phyloP scores from a whole-genome alignment of 2,113 vertebrate genomes.

The Verasper variegatus region DNA sequence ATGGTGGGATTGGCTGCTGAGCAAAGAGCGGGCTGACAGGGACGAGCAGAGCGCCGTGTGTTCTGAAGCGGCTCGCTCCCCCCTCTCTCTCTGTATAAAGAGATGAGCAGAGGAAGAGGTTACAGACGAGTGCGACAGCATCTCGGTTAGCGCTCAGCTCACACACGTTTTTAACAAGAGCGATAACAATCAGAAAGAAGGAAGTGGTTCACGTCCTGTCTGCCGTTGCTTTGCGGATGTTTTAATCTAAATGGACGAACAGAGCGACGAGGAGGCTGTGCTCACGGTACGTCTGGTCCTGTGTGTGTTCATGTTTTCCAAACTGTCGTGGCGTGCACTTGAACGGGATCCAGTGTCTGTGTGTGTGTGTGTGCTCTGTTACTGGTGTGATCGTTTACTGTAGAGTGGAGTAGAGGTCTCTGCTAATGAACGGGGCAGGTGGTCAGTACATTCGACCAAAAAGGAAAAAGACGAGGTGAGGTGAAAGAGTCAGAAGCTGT shows the following conservation, averaged over 20 bases:
- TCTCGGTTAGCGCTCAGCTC: constrained; percentile 46
- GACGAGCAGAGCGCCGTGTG: constrained; percentile 62
- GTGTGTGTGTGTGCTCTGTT: constrained; percentile 18
- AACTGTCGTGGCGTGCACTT: constrained; percentile 29
- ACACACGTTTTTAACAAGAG: constrained; percentile 22
- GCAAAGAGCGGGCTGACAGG: constrained; percentile 70
- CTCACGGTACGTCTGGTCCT: constrained; percentile 72
- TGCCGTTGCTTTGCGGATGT: constrained; percentile 56
- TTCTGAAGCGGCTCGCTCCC: constrained; percentile 52
- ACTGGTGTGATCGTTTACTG: constrained; percentile 19
- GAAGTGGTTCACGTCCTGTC: constrained; percentile 39
- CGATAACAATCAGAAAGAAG: constrained; percentile 33
- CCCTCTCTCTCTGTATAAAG: constrained; percentile 66
- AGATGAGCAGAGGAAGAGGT: constrained; percentile 63
- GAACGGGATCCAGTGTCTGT: constrained; percentile 20
- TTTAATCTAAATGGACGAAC: constrained; percentile 76
- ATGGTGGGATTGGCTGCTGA: constrained; percentile 76
- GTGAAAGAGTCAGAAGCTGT: constrained; percentile 28
- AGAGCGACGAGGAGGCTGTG: constrained; percentile 71
- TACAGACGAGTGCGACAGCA: constrained; percentile 58
- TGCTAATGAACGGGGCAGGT: constrained; percentile 49
- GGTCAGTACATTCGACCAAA: constrained; percentile 30
- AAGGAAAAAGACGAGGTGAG: neutral
- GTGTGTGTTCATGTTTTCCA: constrained; percentile 25
- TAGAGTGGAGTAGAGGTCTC: constrained; percentile 1